These are phyloP conservation scores for Spilarctia lutea DNA, from an alignment of 2,888 invertebrate species.

Conservation along the genomic window DNA sequence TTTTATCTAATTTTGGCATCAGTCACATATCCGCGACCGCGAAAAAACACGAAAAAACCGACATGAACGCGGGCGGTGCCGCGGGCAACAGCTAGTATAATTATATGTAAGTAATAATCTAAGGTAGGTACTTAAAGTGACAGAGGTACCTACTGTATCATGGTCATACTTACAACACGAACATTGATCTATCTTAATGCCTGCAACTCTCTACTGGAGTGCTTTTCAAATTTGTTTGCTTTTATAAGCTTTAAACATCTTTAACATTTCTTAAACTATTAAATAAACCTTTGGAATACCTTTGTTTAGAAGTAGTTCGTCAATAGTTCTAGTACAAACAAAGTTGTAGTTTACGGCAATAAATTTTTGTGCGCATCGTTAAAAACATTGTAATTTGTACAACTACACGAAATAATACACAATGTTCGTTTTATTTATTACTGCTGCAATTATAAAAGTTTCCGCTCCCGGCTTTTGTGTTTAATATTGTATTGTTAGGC, in stretches of 20 bases:
- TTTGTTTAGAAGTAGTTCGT: slow-evolving; percentile 25
- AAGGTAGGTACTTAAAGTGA: background rate
- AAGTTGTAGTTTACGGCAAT: slow-evolving; percentile 45
- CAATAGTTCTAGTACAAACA: slow-evolving; percentile 39
- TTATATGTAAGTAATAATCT: too few species aligned
- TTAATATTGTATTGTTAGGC: slow-evolving; percentile 47
- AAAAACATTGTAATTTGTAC: slow-evolving; percentile 69
- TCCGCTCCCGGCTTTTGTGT: slow-evolving; percentile 44
- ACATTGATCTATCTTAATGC: too few species aligned
- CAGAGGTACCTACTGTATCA: background rate
- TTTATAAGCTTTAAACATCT: background rate
- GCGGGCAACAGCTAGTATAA: too few species aligned
- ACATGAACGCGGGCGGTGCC: too few species aligned
- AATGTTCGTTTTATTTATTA: slow-evolving; percentile 64
- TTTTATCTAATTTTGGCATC: too few species aligned
- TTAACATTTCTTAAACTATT: slow-evolving; percentile 4
- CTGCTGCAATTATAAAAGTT: slow-evolving; percentile 53
- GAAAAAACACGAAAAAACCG: too few species aligned
- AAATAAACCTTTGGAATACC: slow-evolving; percentile 13
- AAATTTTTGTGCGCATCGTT: slow-evolving; percentile 62
- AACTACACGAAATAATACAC: slow-evolving; percentile 57
- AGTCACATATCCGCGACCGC: too few species aligned
- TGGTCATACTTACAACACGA: background rate
- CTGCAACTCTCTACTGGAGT: background rate
- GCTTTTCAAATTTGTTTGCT: background rate